phyloP scores from a whole-genome alignment of 2,888 invertebrate genomes.

The Limnephilus lunatus region DNA sequence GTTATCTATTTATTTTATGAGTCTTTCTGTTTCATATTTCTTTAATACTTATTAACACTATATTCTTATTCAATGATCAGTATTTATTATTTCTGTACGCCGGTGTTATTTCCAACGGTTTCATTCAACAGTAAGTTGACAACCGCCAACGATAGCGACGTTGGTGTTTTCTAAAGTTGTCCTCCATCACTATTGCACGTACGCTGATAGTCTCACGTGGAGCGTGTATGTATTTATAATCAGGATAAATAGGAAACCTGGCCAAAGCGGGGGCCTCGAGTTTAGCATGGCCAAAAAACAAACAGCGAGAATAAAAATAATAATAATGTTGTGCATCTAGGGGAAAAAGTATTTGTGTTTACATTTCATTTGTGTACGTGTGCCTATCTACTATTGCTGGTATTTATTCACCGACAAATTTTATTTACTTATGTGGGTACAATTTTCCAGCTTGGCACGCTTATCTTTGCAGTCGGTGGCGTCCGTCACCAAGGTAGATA shows the following conservation, averaged over 20 bases:
- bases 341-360: neutral
- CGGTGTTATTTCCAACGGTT: too few relatives aligned
- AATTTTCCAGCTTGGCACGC: neutral
- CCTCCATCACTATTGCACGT: too few relatives aligned
- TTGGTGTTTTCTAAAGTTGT: too few relatives aligned
- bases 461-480: neutral
- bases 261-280: neutral
- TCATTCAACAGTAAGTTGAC: too few relatives aligned
- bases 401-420: neutral
- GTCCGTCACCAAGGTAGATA: neutral
- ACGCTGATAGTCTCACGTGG: neutral
- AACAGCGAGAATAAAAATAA: neutral
- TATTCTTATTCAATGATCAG: too few relatives aligned
- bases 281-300: neutral
- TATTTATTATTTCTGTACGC: too few relatives aligned
- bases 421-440: neutral
- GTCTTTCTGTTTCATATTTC: too few relatives aligned
- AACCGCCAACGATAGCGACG: too few relatives aligned
- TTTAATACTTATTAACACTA: too few relatives aligned
- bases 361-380: neutral
- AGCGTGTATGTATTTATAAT: constrained; percentile 28
- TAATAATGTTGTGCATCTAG: neutral
- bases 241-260: constrained; percentile 18
- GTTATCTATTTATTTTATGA: too few relatives aligned
- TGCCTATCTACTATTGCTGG: neutral